These are phyloP conservation scores for Tenthredo amoena DNA, from an alignment of 2,888 invertebrate species.

Conservation along the genomic window DNA sequence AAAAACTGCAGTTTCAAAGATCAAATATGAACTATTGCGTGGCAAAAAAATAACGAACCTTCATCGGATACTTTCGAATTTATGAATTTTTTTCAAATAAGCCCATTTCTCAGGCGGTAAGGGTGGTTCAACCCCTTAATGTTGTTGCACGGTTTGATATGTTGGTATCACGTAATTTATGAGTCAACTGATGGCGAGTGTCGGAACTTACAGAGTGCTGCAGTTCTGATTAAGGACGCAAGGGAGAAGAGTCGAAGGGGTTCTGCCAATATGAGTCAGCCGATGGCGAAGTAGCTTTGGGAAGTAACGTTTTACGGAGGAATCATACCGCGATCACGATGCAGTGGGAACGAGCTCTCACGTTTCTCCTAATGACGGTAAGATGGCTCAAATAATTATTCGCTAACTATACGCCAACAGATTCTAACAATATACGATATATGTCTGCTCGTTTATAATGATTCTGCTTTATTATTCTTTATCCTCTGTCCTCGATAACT, in stretches of 20 bases:
- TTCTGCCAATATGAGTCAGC: background rate
- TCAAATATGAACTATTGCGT: too few relatives aligned
- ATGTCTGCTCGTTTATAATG: background rate
- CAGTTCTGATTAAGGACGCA: background rate
- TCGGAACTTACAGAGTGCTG: background rate
- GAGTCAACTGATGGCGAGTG: background rate
- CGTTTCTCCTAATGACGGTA: conserved; percentile 3
- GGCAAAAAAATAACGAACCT: too few relatives aligned
- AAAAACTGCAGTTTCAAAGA: too few relatives aligned
- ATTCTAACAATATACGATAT: background rate
- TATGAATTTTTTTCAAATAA: too few relatives aligned
- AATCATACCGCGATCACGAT: background rate
- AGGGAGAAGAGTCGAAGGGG: background rate
- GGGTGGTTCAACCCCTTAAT: background rate
- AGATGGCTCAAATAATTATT: background rate
- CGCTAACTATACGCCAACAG: background rate
- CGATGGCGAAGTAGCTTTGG: conserved; percentile 4
- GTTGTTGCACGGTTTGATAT: background rate
- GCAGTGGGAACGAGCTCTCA: background rate
- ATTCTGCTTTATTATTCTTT: background rate
- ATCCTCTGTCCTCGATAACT: background rate
- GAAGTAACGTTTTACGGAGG: background rate
- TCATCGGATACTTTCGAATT: too few relatives aligned
- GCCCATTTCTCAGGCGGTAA: too few relatives aligned
- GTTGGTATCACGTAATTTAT: background rate